Evolutionary conservation across 2,113 vertebrate species (phyloP).

Genomic region (Halichoeres trimaculatus): DNA sequence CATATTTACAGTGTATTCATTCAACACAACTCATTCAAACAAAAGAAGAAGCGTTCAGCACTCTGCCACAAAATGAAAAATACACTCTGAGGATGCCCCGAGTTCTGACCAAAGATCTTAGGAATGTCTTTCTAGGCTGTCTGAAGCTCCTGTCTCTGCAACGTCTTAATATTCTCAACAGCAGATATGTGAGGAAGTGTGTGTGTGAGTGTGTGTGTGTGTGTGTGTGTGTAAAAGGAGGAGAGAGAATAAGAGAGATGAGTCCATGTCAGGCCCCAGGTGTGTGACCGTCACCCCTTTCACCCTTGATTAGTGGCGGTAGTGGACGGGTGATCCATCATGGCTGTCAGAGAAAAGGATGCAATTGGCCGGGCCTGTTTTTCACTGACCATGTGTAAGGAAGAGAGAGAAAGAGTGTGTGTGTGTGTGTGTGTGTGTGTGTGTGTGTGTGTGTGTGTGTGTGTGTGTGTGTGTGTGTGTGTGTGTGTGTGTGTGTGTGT

Average conservation of each 20-base stretch:
- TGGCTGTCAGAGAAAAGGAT: constrained; percentile 71
- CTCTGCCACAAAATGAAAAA: neutral
- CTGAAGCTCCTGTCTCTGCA: constrained; percentile 3
- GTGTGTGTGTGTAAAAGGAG: neutral
- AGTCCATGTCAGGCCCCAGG: constrained; percentile 74
- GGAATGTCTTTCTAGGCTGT: neutral
- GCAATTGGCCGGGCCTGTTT: constrained; percentile 72
- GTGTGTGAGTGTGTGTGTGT: constrained; percentile 6
- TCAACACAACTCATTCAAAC: constrained; percentile 1
- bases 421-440: neutral
- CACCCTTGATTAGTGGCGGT: constrained; percentile 78
- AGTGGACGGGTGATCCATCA: constrained; percentile 79
- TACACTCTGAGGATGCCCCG: constrained; percentile 4
- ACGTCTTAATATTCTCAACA: constrained; percentile 44
- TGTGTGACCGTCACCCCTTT: constrained; percentile 78
- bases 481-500: neutral
- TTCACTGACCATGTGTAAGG: constrained; percentile 43
- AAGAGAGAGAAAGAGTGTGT: neutral
- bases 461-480: constrained; percentile 8
- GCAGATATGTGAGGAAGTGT: neutral
- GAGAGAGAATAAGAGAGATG: constrained; percentile 43
- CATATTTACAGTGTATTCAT: neutral
- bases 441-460: constrained; percentile 12
- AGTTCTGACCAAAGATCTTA: neutral
- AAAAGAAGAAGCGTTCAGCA: neutral